Conservation (phyloP, 2,797 vertebrate species). For the Kryptopterus vitreolus region DNA sequence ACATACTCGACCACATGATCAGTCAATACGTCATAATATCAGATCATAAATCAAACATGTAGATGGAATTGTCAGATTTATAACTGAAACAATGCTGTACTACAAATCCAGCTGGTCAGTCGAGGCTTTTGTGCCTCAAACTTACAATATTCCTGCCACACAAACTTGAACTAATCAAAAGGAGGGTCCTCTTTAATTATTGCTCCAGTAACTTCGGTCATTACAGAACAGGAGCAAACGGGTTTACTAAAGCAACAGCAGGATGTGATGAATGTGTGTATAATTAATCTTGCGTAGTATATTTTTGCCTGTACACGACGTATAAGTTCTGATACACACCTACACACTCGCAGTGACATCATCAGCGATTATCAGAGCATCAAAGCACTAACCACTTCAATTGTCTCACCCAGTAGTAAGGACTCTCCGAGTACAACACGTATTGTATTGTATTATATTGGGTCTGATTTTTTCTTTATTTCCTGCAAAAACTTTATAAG, state of each 20-base stretch:
- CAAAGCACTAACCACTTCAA: neutral
- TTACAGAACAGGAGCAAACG: neutral
- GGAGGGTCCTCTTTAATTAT: neutral
- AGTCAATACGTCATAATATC: neutral
- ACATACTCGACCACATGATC: neutral
- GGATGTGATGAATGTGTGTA: neutral
- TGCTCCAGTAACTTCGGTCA: neutral
- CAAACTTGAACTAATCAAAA: neutral
- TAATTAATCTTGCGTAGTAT: neutral
- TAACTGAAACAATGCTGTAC: neutral
- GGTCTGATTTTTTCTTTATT: neutral
- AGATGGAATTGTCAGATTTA: neutral
- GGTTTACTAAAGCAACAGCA: neutral
- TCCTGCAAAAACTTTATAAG: neutral
- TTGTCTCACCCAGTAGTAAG: no score
- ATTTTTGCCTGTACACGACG: neutral
- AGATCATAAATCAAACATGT: no score
- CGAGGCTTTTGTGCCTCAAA: neutral
- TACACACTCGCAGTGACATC: neutral
- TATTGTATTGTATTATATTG: no score
- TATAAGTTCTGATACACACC: neutral
- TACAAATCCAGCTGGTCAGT: neutral
- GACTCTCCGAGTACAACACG: neutral
- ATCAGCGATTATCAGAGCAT: neutral
- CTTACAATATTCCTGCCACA: neutral